phyloP scores from a whole-genome alignment of 2,113 vertebrate species.

The Copsychus sechellarum region DNA sequence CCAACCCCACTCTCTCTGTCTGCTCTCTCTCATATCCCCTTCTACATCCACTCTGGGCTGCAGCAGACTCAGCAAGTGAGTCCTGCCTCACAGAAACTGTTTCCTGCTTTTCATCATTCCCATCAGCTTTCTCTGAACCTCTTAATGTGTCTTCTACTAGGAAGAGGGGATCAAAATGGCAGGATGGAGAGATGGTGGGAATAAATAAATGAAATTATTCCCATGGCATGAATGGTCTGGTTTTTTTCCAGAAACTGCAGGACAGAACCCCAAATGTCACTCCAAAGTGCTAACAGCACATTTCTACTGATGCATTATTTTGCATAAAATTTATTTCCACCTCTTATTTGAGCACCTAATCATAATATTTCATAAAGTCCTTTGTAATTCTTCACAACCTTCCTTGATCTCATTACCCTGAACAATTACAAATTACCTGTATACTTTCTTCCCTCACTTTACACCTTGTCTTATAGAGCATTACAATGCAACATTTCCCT shows the following conservation, averaged over 20 bases:
- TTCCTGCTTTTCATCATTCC: neutral
- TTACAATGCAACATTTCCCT: neutral
- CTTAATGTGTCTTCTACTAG: neutral
- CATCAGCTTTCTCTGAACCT: neutral
- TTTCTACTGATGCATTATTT: neutral
- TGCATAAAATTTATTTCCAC: neutral
- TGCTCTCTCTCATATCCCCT: neutral
- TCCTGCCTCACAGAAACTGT: neutral
- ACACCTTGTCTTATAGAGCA: neutral
- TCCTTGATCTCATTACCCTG: neutral
- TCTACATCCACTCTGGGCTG: neutral
- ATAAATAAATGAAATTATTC: neutral
- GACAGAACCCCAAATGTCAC: neutral
- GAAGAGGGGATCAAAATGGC: neutral
- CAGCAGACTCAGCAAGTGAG: neutral
- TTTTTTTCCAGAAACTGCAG: neutral
- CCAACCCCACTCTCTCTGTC: neutral
- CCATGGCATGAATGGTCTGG: neutral
- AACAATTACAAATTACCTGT: neutral
- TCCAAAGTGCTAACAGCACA: neutral
- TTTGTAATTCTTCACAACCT: neutral
- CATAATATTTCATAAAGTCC: neutral
- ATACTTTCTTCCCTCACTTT: neutral
- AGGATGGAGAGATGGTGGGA: neutral
- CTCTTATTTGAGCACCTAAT: neutral